phyloP scores from a whole-genome alignment of 2,797 vertebrate species.

The Hypotaenidia philippensis region DNA sequence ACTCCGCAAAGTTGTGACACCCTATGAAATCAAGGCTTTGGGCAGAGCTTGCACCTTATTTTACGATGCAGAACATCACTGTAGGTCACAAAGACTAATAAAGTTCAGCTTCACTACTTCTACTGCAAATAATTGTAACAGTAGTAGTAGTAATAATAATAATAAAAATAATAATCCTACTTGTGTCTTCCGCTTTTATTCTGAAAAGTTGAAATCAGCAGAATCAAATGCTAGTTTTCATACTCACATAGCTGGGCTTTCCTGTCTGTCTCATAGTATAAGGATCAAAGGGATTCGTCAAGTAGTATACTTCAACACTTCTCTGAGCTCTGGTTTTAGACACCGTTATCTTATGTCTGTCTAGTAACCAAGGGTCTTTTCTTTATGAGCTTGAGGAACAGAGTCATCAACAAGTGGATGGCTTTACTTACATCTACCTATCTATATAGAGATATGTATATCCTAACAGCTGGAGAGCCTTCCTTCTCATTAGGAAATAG shows the following conservation, averaged over 20 bases:
- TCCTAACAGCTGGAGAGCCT: not conserved
- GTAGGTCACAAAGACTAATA: not conserved
- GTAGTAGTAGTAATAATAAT: no score
- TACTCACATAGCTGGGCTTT: not conserved
- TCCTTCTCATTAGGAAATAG: not conserved
- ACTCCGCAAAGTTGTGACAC: not conserved
- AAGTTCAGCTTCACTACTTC: not conserved
- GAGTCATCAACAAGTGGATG: not conserved
- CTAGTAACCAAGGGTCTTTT: not conserved
- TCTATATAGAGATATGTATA: no score
- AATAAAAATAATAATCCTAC: not conserved
- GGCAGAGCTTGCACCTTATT: not conserved
- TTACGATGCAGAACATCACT: not conserved
- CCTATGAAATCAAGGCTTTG: not conserved
- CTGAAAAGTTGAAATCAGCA: not conserved
- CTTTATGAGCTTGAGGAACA: not conserved
- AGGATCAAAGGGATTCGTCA: not conserved
- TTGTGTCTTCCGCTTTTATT: not conserved
- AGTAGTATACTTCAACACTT: not conserved
- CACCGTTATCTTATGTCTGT: not conserved
- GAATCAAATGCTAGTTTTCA: not conserved
- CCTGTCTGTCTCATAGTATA: not conserved
- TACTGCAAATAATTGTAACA: not conserved
- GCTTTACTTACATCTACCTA: not conserved
- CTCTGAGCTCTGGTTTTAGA: not conserved